phyloP scores from a whole-genome alignment of 2,797 vertebrate species.

The Phoebastria nigripes region DNA sequence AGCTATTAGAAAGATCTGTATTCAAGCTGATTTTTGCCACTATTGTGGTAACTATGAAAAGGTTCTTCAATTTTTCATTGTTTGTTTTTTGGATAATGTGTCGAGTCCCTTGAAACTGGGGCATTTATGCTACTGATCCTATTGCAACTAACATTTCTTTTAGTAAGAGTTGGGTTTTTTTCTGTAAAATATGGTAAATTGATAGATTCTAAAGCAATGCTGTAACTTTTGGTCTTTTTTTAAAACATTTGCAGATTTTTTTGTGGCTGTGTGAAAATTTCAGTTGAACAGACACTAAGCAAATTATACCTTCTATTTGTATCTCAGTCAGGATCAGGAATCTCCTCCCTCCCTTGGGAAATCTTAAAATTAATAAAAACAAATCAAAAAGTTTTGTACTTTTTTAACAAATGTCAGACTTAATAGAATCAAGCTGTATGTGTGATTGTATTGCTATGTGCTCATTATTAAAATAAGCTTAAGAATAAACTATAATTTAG shows the following conservation, averaged over 20 bases:
- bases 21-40: neutral
- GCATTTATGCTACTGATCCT: neutral
- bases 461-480: neutral
- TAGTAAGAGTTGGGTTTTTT: neutral
- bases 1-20: neutral
- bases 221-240: neutral
- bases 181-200: neutral
- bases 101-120: neutral
- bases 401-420: neutral
- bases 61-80: neutral
- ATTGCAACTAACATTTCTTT: neutral
- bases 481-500: neutral
- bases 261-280: neutral
- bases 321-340: neutral
- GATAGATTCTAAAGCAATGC: neutral
- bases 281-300: neutral
- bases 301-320: neutral
- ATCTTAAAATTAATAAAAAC: neutral
- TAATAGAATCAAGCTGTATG: neutral
- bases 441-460: neutral
- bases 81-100: neutral
- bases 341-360: neutral
- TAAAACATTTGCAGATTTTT: neutral
- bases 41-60: neutral
- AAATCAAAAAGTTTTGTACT: neutral